Evolutionary conservation across 1,140 invertebrate species (phyloP), one percentile per base, ranked within the genome.

Genomic region (Archegozetes longisetosus): DNA sequence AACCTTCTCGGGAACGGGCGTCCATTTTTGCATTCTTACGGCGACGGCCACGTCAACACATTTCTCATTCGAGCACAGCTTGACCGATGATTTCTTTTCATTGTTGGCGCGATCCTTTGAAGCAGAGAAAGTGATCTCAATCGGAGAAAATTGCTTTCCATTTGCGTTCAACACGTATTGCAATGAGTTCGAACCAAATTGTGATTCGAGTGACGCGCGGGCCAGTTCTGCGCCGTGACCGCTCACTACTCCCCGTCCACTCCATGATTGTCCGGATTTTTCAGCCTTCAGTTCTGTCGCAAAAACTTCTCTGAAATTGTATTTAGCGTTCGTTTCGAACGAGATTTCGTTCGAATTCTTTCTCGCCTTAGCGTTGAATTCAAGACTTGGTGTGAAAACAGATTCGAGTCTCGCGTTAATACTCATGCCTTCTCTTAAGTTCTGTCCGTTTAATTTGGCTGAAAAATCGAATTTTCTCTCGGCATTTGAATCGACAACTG

Each of bases 391-490:
- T 47, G 32, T 48, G 26, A 26, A 61, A 12, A 40, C 32, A n/a
- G 32, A 57, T 20, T 61, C 60, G 17, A 28, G 3, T 32, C 57
- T 61, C 20, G 32, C 24, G 17, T 60, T n/a, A n/a, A 60, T 20
- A 22, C 29, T 13, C n/a, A 61, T 47, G 22, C 27, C 2, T 1
- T 14, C n/a, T 1, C 12, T 60, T 3, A 55, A n/a, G n/a, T 12
- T 9, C 22, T 32, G 25, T 14, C 56, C 56, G 20, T 23, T 57
- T 13, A n/a, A 29, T 29, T 61, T 60, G 26, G n/a, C 17, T 22
- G 60, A 12, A n/a, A 61, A 4, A 13, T 61, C 59, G 22, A 61
- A 14, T 28, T 62, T 62, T 6, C 40, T 17, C 22, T 28, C 55
- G 14, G 58, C 6, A 17, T 61, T 25, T 14, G 40, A 1, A 52